Evolutionary conservation across 2,888 invertebrate species (phyloP), one percentile per base, ranked within the genome.

Genomic region (Polydrusus tereticollis): DNA sequence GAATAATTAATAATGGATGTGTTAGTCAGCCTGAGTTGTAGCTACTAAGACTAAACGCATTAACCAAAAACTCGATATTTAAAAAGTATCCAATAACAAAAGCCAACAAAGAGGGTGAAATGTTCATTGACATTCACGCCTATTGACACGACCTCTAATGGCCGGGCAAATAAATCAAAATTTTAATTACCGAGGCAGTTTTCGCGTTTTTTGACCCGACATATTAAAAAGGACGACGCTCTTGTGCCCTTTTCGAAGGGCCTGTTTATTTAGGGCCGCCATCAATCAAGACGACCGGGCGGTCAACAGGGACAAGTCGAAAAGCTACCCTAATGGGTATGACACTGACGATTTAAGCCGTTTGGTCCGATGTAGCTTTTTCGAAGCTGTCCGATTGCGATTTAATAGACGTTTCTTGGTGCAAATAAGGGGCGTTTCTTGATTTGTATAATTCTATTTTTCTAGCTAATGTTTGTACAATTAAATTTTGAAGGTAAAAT

Each of bases 221-320:
- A 23, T 43, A 60, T 60, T 60, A 60, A 60, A 58, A 60, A 23
- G 43, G 60, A 41, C 26, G 60, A 41, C 26, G 60, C 60, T 60
- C 26, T 45, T 23, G 8, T 29, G 60, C 43, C 18, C 26, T 23
- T 23, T 26, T 45, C 14, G 26, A 65, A 55, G 55, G 65, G 23
- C 52, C 38, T 65, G 65, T 65, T 65, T 65, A 65, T 65, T 65
- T 65, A 55, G 65, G 50, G 33, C 50, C 21, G 14, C 33, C 65
- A 65, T 65, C 65, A 65, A 65, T 65, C 65, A 65, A 41, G 55
- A 55, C 29, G 65, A 55, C 21, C 16, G 16, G 38, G n/a, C 52
- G 52, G 65, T 23, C 52, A 33, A 52, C 55, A 29, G 45, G 60
- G 41, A 43, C 60, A 45, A 41, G 43, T 43, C 43, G 60, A 60